These are phyloP conservation scores for Meiosimyza platycephala DNA, from an alignment of 2,888 invertebrate genomes.

Conservation along the genomic window DNA sequence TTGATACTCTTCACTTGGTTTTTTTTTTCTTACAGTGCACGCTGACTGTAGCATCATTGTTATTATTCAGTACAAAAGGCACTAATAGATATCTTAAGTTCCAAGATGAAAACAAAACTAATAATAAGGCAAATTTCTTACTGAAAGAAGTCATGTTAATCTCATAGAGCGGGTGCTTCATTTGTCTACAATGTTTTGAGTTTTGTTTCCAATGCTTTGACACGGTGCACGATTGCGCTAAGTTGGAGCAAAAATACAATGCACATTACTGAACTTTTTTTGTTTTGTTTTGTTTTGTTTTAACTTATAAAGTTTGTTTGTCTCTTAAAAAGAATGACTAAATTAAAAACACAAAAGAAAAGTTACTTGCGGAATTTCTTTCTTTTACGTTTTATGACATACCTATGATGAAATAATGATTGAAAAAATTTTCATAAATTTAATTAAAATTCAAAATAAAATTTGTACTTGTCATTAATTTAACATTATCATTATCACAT, in stretches of 20 bases:
- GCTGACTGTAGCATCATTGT: constrained; percentile 6
- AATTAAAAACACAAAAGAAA: no score
- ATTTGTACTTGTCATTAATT: no score
- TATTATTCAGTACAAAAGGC: neutral
- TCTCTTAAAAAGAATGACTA: constrained; percentile 1
- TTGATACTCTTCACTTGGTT: no score
- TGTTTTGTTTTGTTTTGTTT: neutral
- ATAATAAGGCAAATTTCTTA: constrained; percentile 4
- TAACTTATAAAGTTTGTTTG: neutral
- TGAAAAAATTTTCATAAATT: no score
- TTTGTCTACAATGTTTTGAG: no score
- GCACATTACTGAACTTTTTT: constrained; percentile 1
- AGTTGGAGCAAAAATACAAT: neutral
- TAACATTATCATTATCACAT: no score
- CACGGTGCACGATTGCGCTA: constrained; percentile 13
- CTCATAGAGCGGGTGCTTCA: constrained; percentile 4
- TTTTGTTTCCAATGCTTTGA: neutral
- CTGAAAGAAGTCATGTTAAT: constrained; percentile 1
- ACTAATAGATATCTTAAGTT: neutral
- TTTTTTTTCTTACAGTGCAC: neutral
- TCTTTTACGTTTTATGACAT: no score
- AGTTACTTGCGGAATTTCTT: no score
- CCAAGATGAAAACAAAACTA: constrained; percentile 1
- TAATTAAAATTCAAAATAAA: no score
- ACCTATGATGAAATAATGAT: no score